A percentile compares a stretch with the other conserved stretches of the same genome.
Conservation (phyloP, 2,888 invertebrate species). For the Nemurella pictetii region DNA sequence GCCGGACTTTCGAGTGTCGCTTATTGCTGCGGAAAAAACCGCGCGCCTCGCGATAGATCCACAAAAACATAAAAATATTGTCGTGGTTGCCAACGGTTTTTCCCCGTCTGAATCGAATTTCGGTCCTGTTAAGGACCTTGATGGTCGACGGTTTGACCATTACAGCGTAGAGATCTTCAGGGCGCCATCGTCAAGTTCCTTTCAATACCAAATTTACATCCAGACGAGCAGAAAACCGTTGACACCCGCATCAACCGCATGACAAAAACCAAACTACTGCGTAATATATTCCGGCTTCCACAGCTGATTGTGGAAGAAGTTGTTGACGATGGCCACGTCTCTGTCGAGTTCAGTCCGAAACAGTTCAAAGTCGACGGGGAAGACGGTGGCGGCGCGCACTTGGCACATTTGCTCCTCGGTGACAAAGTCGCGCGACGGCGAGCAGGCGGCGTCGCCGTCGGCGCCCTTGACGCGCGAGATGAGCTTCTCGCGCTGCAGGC, state of each 20-base stretch:
- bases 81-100: too few relatives aligned
- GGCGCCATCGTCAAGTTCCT: too few relatives aligned
- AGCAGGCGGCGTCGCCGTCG: neutral
- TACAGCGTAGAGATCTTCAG: too few relatives aligned
- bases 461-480: conserved; percentile 53
- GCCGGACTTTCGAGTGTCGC: neutral
- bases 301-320: conserved; percentile 59
- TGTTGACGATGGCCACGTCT: conserved; percentile 58
- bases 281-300: conserved; percentile 60
- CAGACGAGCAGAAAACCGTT: too few relatives aligned
- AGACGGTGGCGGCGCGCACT: neutral
- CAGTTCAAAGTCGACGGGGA: conserved; percentile 1
- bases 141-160: too few relatives aligned
- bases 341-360: conserved; percentile 47
- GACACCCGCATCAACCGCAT: too few relatives aligned
- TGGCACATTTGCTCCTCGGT: conserved; percentile 10
- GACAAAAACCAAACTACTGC: neutral
- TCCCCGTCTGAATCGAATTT: too few relatives aligned
- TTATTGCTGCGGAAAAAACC: neutral
- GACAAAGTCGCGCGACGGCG: conserved; percentile 10
- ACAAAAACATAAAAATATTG: too few relatives aligned
- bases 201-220: too few relatives aligned
- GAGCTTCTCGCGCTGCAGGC: conserved; percentile 57
- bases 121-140: too few relatives aligned
- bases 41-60: neutral